phyloP scores from a whole-genome alignment of 2,888 invertebrate species.

The Mechanitis messenoides region DNA sequence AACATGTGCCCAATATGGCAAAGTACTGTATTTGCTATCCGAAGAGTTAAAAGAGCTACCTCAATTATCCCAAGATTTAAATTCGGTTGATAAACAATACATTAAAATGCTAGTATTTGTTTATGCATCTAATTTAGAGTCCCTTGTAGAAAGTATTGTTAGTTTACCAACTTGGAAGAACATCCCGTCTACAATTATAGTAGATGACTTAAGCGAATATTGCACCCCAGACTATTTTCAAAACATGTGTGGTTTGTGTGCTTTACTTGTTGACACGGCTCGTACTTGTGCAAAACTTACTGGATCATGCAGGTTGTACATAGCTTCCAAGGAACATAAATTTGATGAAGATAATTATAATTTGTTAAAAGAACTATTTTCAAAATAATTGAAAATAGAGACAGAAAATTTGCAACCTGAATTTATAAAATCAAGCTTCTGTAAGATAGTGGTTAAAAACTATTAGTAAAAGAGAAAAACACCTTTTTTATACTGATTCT shows the following conservation, averaged over 20 bases:
- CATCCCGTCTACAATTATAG: constrained; percentile 56
- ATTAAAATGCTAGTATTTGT: constrained; percentile 69
- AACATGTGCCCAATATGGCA: constrained; percentile 48
- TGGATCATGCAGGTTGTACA: constrained; percentile 41
- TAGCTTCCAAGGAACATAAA: constrained; percentile 45
- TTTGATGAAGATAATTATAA: constrained; percentile 51
- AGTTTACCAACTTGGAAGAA: constrained; percentile 59
- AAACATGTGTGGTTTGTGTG: constrained; percentile 56
- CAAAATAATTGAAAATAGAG: not conserved
- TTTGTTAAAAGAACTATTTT: constrained; percentile 48
- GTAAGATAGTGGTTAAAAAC: too few species aligned
- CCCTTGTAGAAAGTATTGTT: constrained; percentile 55
- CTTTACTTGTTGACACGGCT: constrained; percentile 51
- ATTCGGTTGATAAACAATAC: constrained; percentile 50
- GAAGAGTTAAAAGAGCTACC: constrained; percentile 63
- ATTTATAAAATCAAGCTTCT: too few species aligned
- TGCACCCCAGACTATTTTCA: constrained; percentile 47
- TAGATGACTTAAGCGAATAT: constrained; percentile 57
- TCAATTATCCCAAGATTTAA: constrained; percentile 57
- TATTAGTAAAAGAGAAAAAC: too few species aligned
- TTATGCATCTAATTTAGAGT: constrained; percentile 51
- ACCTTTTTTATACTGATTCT: too few species aligned
- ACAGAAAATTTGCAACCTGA: too few species aligned
- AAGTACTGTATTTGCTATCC: constrained; percentile 58
- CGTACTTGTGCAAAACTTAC: constrained; percentile 44